Evolutionary conservation across 2,888 invertebrate genomes (phyloP).

Genomic region (Athetis lepigone): DNA sequence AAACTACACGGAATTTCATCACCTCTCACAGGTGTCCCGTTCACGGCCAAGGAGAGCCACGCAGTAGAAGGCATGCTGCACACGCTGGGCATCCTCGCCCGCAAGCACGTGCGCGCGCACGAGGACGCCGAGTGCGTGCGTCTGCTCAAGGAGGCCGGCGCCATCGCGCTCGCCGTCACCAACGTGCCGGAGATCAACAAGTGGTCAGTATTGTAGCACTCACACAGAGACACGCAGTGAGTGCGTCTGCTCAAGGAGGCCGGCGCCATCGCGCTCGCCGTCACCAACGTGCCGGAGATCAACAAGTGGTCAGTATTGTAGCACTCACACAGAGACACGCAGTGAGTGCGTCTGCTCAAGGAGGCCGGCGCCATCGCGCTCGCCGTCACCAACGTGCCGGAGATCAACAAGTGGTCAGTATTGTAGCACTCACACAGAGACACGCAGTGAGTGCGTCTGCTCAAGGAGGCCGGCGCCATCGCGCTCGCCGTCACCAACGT

Average conservation of each 20-base stretch:
- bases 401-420: too few species aligned
- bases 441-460: constrained; percentile 93
- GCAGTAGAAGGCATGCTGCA: constrained; percentile 93
- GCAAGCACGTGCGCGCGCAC: constrained; percentile 91
- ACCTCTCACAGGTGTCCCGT: constrained; percentile 93
- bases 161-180: constrained; percentile 96
- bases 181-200: constrained; percentile 98
- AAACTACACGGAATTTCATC: neutral
- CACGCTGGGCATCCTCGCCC: constrained; percentile 92
- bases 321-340: constrained; percentile 94
- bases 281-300: constrained; percentile 98
- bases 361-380: constrained; percentile 96
- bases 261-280: constrained; percentile 96
- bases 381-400: constrained; percentile 98
- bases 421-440: constrained; percentile 93
- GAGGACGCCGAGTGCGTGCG: constrained; percentile 95
- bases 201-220: too few species aligned
- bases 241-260: constrained; percentile 93
- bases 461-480: constrained; percentile 96
- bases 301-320: too few species aligned
- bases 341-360: constrained; percentile 93
- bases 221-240: constrained; percentile 94
- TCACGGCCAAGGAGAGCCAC: constrained; percentile 97
- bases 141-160: constrained; percentile 94
- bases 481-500: constrained; percentile 97